These are phyloP conservation scores for Pelusios castaneus DNA, from an alignment of 2,113 vertebrate species.

Conservation along the genomic window DNA sequence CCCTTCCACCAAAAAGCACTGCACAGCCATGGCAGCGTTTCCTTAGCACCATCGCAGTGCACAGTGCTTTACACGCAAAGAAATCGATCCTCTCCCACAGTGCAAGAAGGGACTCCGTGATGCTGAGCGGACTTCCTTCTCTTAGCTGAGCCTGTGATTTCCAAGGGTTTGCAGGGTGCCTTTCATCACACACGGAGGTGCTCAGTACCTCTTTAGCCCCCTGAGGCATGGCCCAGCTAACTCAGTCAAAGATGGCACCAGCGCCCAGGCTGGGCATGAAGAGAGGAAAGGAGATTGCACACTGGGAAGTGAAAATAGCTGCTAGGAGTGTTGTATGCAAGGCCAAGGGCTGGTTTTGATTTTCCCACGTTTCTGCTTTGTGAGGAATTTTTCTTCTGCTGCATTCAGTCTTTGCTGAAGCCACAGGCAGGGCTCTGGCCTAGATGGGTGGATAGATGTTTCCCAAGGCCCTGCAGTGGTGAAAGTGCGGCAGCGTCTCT, in stretches of 20 bases:
- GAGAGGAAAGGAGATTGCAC: background rate
- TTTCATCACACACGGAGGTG: background rate
- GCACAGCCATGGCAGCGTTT: background rate
- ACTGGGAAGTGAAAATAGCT: background rate
- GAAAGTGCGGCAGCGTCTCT: background rate
- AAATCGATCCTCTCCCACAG: background rate
- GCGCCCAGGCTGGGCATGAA: too few species aligned
- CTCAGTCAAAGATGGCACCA: background rate
- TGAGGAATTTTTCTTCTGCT: background rate
- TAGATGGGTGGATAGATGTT: background rate
- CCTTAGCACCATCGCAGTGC: background rate
- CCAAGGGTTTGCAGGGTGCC: background rate
- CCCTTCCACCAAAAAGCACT: background rate
- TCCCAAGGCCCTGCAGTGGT: too few species aligned
- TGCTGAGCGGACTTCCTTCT: background rate
- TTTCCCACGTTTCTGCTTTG: background rate
- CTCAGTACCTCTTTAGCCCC: background rate
- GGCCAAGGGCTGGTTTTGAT: background rate
- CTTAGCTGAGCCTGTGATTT: background rate
- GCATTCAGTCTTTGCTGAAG: background rate
- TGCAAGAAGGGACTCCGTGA: fast-evolving
- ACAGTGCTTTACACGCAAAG: background rate
- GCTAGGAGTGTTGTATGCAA: background rate
- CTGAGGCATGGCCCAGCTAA: background rate
- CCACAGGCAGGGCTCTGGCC: background rate